Base-by-base conservation (phyloP, 2,888 invertebrate genomes). In the Noctua janthe region DNA sequence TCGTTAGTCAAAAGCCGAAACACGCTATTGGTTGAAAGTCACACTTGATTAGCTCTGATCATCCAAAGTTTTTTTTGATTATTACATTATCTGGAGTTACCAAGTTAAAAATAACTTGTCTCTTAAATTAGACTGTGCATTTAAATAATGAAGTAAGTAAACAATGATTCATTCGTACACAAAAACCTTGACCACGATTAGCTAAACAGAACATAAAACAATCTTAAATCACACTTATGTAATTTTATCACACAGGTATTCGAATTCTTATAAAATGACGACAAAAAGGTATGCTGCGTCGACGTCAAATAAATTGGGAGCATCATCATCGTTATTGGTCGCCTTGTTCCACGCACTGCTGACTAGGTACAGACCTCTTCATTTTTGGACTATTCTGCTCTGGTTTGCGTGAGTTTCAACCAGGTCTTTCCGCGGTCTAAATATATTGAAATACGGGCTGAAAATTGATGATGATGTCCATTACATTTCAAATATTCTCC, bases 141-240 rank as follows among this genome's bases (percentile, higher is more conserved):
- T 43, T 7, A 23, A 67, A 56, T 43, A 10, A 43, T 3, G 0
- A 66, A 39, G 5, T 35, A 43, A 20, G 7, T 35, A 56, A 51
- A 67, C 23, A 51, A 51, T 82, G 15, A 59, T 67, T 82, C 11
- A 59, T 67, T 56, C 7, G 1, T 39, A 4, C 1, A 39, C 29
- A 15, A 39, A 1, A 71, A 6, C 47, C 54, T 64, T 81, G 81
- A 62, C 49, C 49, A 51, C 8, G n/a, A 62, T n/a, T 43, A 51
- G 10, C 13, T 54, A 35, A 71, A 64, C 64, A 80, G 0, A 23
- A 39, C 20, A 39, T 13, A 13, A 43, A 69, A 13, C 15, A 47
- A 47, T 47, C 29, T 49, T 56, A 73, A 80, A 80, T 81, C 13
- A 29, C 47, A 5, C 29, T 62, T 64, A 70, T 51, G 47, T 70